Conservation (phyloP, 2,113 vertebrate genomes). For the Poicephalus meyeri region DNA sequence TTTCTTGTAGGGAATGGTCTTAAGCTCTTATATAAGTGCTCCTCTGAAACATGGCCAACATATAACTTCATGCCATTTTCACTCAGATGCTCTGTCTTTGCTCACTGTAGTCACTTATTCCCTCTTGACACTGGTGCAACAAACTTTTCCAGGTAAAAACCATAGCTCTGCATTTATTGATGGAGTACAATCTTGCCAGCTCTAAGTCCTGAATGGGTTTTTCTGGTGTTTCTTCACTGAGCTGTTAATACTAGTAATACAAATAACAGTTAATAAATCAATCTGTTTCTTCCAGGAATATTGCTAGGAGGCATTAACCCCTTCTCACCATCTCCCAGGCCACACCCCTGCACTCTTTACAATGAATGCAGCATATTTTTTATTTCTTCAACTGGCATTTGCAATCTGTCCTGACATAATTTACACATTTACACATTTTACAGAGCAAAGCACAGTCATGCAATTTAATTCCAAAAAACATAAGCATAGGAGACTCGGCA, state of each 20-base stretch:
- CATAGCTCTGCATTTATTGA: neutral
- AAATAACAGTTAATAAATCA: conserved; percentile 70
- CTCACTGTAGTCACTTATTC: neutral
- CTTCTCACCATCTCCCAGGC: conserved; percentile 65
- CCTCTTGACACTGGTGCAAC: neutral
- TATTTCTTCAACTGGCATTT: conserved; percentile 76
- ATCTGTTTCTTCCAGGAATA: conserved; percentile 32
- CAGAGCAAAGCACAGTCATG: conserved; percentile 78
- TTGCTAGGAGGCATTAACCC: conserved; percentile 58
- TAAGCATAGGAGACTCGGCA: conserved; percentile 73
- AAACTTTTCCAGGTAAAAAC: neutral
- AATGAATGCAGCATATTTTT: conserved; percentile 77
- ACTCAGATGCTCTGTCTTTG: neutral
- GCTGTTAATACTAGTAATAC: conserved; percentile 53
- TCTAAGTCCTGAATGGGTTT: neutral
- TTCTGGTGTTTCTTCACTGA: conserved; percentile 29
- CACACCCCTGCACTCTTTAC: conserved; percentile 70
- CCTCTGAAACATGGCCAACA: neutral
- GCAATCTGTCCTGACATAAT: conserved; percentile 82
- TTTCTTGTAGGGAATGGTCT: neutral
- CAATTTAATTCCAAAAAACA: conserved; percentile 82
- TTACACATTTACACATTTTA: conserved; percentile 84
- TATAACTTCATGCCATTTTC: neutral
- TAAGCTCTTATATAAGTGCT: conserved; percentile 10
- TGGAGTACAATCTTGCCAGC: neutral